Percentiles rank a stretch among this genome's conserved stretches.
phyloP scores from a whole-genome alignment of 2,113 vertebrate species.

The Aptenodytes forsteri region DNA sequence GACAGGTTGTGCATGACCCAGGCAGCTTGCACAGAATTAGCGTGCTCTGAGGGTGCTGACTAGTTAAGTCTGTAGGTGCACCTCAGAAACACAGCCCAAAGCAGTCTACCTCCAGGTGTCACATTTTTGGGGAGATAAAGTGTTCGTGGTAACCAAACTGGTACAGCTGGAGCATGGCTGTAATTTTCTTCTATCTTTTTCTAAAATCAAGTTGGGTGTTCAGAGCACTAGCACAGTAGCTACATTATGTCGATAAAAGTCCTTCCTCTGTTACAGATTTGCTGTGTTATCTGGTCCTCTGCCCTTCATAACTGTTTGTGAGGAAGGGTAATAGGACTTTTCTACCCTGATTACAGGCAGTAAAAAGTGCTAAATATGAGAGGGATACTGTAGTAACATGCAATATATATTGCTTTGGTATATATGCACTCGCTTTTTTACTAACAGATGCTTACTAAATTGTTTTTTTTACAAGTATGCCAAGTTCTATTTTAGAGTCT shows the following conservation, averaged over 20 bases:
- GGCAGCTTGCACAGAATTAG: not conserved
- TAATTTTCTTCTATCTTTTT: not conserved
- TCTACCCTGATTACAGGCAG: not conserved
- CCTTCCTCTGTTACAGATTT: not conserved
- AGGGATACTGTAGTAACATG: not conserved
- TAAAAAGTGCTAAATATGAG: not conserved
- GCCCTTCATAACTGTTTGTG: not conserved
- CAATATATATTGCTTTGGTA: not conserved
- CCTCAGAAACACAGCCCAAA: not conserved
- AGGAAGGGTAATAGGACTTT: not conserved
- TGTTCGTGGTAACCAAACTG: not conserved
- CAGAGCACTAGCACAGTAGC: not conserved
- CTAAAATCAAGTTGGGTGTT: not conserved
- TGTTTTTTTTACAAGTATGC: not conserved
- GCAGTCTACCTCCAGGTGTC: not conserved
- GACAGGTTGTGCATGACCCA: no score
- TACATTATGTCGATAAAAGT: not conserved
- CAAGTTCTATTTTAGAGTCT: not conserved
- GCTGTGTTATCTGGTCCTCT: not conserved
- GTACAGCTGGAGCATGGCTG: not conserved
- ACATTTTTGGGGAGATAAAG: not conserved
- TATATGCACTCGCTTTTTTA: not conserved
- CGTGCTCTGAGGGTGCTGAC: rapidly evolving
- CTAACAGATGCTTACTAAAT: not conserved
- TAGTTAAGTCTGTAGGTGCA: not conserved